phyloP scores from a whole-genome alignment of 2,113 vertebrate species.

The Pogonocichla stellata region DNA sequence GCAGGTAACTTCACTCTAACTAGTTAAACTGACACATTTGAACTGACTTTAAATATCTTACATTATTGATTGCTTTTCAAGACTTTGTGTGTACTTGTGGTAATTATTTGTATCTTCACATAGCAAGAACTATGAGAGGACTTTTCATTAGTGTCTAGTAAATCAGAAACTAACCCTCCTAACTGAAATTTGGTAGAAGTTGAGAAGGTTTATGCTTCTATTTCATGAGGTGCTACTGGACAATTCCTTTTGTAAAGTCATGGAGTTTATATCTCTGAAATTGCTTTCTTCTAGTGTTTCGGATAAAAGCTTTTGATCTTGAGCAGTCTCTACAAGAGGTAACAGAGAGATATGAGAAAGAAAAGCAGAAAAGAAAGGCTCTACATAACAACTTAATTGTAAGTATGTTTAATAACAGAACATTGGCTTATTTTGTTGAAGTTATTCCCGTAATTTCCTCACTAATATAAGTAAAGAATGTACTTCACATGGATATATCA shows the following conservation, averaged over 20 bases:
- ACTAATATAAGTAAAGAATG: neutral
- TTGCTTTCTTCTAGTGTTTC: slow-evolving; percentile 48
- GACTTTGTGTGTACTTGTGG: neutral
- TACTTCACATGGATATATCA: neutral
- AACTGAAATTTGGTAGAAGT: neutral
- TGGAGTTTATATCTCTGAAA: neutral
- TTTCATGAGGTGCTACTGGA: neutral
- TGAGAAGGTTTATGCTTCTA: neutral
- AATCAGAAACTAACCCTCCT: neutral
- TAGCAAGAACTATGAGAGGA: neutral
- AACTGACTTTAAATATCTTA: neutral
- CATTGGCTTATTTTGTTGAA: neutral
- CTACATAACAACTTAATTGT: slow-evolving; percentile 71
- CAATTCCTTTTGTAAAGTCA: neutral
- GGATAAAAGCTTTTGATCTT: slow-evolving; percentile 37
- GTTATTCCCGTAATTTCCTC: neutral
- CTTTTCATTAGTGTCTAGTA: neutral
- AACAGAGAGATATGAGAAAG: slow-evolving; percentile 40
- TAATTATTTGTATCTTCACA: neutral
- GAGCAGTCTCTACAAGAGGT: slow-evolving; percentile 59
- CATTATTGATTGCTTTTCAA: neutral
- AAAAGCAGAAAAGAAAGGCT: slow-evolving; percentile 57
- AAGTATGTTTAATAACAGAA: slow-evolving; percentile 6
- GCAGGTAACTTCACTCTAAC: neutral
- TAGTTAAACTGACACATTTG: neutral